Percentiles rank a stretch among this genome's conserved stretches.
phyloP scores from a whole-genome alignment of 2,888 invertebrate species.

The Lobophora halterata region DNA sequence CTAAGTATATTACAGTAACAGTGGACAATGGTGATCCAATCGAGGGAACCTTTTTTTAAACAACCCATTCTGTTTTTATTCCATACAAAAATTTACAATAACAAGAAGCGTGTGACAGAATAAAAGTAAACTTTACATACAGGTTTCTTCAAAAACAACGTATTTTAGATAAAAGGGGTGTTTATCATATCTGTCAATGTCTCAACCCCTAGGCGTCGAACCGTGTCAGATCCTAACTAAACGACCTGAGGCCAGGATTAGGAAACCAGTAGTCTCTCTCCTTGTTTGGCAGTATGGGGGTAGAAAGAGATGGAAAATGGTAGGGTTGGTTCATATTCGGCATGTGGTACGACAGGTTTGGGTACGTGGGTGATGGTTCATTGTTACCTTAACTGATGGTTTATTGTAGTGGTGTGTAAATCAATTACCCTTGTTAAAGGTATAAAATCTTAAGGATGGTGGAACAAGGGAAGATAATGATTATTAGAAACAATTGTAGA shows the following conservation, averaged over 20 bases:
- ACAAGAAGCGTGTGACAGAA: constrained; percentile 22
- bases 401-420: too few species aligned
- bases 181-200: constrained; percentile 56
- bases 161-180: constrained; percentile 37
- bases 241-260: constrained; percentile 65
- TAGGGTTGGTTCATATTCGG: constrained; percentile 50
- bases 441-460: too few species aligned
- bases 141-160: constrained; percentile 43
- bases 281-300: constrained; percentile 3
- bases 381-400: too few species aligned
- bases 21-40: background rate
- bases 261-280: constrained; percentile 44
- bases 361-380: constrained; percentile 61
- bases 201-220: constrained; percentile 64
- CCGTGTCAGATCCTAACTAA: constrained; percentile 69
- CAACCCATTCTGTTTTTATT: too few species aligned
- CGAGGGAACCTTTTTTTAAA: too few species aligned
- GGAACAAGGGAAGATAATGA: too few species aligned
- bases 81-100: background rate
- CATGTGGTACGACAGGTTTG: constrained; percentile 50
- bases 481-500: too few species aligned
- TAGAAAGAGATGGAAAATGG: constrained; percentile 30
- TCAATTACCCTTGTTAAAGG: too few species aligned
- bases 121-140: constrained; percentile 37
- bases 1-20: too few species aligned